Percentiles rank a stretch among this genome's conserved stretches.
Evolutionary conservation across 1,140 invertebrate species (phyloP).

Genomic region (Heliconius melpomene): DNA sequence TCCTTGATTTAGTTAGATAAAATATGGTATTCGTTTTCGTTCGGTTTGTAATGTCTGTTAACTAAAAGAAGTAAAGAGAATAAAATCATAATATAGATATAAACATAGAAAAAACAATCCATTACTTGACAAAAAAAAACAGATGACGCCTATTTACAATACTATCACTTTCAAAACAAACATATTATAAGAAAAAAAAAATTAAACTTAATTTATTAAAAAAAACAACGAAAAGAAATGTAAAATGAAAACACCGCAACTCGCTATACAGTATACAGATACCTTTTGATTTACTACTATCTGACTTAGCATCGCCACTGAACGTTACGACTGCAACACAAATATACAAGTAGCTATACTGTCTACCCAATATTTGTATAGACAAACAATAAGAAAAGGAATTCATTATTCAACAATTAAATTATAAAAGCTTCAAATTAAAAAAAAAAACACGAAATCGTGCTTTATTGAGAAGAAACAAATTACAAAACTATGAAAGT

Average conservation of each 20-base stretch:
- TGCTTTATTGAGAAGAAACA: neutral
- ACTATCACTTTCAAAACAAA: neutral
- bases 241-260: slow-evolving; percentile 20
- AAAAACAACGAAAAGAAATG: neutral
- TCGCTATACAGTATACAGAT: slow-evolving; percentile 34
- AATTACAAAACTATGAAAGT: neutral
- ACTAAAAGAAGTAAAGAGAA: too few relatives aligned
- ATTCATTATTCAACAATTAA: neutral
- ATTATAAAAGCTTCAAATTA: neutral
- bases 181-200: neutral
- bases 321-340: slow-evolving; percentile 56
- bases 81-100: too few relatives aligned
- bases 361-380: too few relatives aligned
- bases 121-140: neutral
- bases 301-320: slow-evolving; percentile 47
- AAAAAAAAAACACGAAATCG: neutral
- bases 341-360: slow-evolving; percentile 22
- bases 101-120: too few relatives aligned
- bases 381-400: too few relatives aligned
- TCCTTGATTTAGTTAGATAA: too few relatives aligned
- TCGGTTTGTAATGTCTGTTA: too few relatives aligned
- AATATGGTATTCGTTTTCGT: too few relatives aligned
- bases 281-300: slow-evolving; percentile 47
- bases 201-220: neutral
- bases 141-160: neutral